A percentile compares a stretch with the other conserved stretches of the same genome.
phyloP scores from a whole-genome alignment of 1,140 invertebrate species.

The Protaetia brevitarsis region DNA sequence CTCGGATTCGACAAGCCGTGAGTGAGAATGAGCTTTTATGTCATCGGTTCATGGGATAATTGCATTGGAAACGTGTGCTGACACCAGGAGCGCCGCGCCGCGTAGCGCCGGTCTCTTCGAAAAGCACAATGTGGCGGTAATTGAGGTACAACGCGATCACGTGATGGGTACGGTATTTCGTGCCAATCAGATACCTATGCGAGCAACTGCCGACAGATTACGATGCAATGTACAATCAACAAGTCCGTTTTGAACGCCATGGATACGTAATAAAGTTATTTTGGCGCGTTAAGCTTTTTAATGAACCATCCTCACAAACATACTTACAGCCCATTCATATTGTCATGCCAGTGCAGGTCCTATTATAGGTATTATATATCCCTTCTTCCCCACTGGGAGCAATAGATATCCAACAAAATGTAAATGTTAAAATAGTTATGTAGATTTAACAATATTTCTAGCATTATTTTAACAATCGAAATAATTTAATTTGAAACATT shows the following conservation, averaged over 20 bases:
- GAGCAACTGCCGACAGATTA: slow-evolving; percentile 2
- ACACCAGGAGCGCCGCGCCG: slow-evolving; percentile 1
- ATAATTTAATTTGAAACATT: too few relatives aligned
- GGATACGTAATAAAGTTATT: background rate
- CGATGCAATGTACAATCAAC: slow-evolving; percentile 1
- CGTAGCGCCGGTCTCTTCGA: background rate
- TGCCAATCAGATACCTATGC: background rate
- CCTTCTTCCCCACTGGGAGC: too few relatives aligned
- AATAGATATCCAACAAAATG: too few relatives aligned
- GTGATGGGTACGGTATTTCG: background rate
- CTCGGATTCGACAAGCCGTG: background rate
- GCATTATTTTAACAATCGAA: too few relatives aligned
- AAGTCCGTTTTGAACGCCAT: background rate
- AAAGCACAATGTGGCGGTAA: background rate
- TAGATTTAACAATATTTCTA: too few relatives aligned
- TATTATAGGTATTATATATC: too few relatives aligned
- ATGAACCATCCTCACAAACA: background rate
- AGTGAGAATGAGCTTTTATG: slow-evolving; percentile 11
- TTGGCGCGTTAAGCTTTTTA: background rate
- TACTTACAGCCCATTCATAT: too few relatives aligned
- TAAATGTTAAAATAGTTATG: too few relatives aligned
- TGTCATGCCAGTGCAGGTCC: background rate
- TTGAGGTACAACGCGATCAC: slow-evolving; percentile 10
- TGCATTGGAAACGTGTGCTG: slow-evolving; percentile 7
- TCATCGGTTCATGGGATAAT: slow-evolving; percentile 1